Evolutionary conservation across 2,797 vertebrate species (phyloP).

Genomic region (Somateria mollissima): DNA sequence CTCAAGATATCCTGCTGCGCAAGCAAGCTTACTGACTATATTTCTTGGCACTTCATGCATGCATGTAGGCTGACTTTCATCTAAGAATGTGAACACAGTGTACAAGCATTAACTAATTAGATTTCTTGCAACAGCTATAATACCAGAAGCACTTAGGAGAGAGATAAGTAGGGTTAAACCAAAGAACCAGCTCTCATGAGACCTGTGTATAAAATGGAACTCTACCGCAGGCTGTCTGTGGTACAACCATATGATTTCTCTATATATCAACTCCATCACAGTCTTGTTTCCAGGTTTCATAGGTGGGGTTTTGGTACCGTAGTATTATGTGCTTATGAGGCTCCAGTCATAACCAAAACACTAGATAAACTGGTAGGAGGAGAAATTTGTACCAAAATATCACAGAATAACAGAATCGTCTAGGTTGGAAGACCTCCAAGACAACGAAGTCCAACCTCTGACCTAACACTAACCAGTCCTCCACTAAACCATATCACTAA

Average conservation of each 20-base stretch:
- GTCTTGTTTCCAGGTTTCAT: not conserved
- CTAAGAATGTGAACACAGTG: not conserved
- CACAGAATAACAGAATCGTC: no score
- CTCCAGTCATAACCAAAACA: not conserved
- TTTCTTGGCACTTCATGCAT: not conserved
- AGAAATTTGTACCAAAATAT: not conserved
- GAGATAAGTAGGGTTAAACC: conserved; percentile 22
- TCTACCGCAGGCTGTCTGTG: not conserved
- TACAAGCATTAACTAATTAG: conserved; percentile 38
- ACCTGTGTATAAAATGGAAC: fast-evolving
- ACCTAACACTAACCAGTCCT: no score
- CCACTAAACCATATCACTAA: no score
- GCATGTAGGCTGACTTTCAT: not conserved
- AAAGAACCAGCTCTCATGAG: not conserved
- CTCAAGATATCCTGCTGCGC: not conserved
- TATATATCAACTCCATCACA: fast-evolving
- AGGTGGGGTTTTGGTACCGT: fast-evolving
- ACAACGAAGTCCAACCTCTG: no score
- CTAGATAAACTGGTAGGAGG: not conserved
- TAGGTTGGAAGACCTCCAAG: no score
- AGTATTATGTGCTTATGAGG: not conserved
- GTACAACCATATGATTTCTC: not conserved
- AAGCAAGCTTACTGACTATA: not conserved
- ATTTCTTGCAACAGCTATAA: not conserved
- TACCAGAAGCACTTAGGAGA: conserved; percentile 4